Evolutionary conservation across 2,797 vertebrate species (phyloP), one percentile per base, ranked within the genome.

Genomic region (Clamator glandarius): DNA sequence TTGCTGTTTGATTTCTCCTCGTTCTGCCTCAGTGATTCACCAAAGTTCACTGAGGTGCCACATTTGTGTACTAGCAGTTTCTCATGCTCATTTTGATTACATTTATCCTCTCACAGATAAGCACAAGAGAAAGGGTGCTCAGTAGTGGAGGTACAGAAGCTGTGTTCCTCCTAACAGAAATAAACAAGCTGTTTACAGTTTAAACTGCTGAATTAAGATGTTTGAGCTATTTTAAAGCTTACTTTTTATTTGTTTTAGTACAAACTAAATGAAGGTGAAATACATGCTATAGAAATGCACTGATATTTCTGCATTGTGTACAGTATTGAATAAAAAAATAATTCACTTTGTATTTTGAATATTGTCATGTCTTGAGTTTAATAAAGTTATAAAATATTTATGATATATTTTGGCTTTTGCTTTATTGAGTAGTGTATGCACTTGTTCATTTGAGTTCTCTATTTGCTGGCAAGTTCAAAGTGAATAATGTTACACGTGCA

Each of bases 361-460:
- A 97, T 97, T 96, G 94, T 97, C 97, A 96, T 97, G 98, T 98
- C 96, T 97, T 96, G 98, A 98, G 97, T 98, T 98, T 98, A 99
- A 99, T 98, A 99, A 99, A 99, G 96, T 97, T 98, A 98, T 97
- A 95, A 98, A 97, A 90, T 97, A 99, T 99, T 99, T 99, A 99
- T 99, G 98, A 97, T 93, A 98, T 89, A 92, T 42, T 87, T 92
- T 84, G 33, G 68, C 54, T 94, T 93, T 97, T 97, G 97, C 80
- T 92, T 97, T 88, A 89, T 88, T 91, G 61, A 74, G 5, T 72
- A 55, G 31, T 9, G 5, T 57, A 26, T 11, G 25, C 39, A 68
- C 3, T 31, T 85, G 62, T 77, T 62, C 54, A 69, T 76, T 78
- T 59, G 35, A 89, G 31, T 69, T 87, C 41, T 55, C 46, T 35